Conservation (phyloP, 2,113 vertebrate genomes). For the Coryphaenoides rupestris region DNA sequence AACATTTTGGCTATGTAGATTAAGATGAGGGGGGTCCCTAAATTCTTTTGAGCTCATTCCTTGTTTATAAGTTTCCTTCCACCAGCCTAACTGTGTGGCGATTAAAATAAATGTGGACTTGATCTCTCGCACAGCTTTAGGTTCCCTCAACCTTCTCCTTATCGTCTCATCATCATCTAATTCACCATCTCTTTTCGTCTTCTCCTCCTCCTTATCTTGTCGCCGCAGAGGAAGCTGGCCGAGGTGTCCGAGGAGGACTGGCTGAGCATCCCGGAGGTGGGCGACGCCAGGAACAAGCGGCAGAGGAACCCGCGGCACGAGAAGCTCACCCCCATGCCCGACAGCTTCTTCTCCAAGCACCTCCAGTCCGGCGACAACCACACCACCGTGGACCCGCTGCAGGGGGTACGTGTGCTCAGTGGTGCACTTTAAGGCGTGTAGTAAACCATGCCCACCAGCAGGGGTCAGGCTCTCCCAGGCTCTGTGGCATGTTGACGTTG, state of each 20-base stretch:
- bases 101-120: too few relatives aligned
- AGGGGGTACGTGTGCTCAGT: constrained; percentile 76
- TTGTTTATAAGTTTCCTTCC: too few relatives aligned
- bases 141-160: background rate
- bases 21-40: background rate
- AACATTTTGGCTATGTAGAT: too few relatives aligned
- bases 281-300: constrained; percentile 94
- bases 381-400: constrained; percentile 87
- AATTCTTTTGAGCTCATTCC: background rate
- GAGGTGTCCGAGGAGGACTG: constrained; percentile 98
- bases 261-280: constrained; percentile 97
- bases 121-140: too few relatives aligned
- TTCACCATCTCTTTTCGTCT: too few relatives aligned
- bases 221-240: constrained; percentile 83
- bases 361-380: constrained; percentile 90
- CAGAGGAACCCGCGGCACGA: constrained; percentile 95
- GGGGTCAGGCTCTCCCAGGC: constrained; percentile 44
- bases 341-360: constrained; percentile 98
- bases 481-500: background rate
- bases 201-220: background rate
- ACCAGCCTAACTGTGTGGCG: too few relatives aligned
- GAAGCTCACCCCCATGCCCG: constrained; percentile 94
- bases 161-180: too few relatives aligned
- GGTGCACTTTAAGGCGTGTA: constrained; percentile 7
- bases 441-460: constrained; percentile 46